These are phyloP conservation scores for Hiodon tergisus DNA, from an alignment of 2,113 vertebrate species.

Conservation along the genomic window DNA sequence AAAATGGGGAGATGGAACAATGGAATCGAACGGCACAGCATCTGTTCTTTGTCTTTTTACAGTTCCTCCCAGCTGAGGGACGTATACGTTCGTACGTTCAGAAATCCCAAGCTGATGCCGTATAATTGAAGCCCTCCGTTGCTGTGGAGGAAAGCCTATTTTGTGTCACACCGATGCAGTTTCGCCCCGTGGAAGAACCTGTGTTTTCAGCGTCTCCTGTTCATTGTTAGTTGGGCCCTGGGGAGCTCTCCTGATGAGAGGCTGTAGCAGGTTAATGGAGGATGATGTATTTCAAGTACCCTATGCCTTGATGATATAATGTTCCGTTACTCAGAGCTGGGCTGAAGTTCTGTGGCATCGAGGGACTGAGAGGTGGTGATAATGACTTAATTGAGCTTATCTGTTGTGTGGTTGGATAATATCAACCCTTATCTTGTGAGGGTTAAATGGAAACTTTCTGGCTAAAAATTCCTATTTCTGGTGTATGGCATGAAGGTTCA, in stretches of 20 bases:
- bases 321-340: not conserved
- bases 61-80: not conserved
- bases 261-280: not conserved
- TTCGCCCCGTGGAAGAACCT: too few species aligned
- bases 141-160: not conserved
- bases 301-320: not conserved
- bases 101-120: not conserved
- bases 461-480: not conserved
- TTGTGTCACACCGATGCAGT: not conserved
- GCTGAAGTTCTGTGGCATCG: not conserved
- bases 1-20: not conserved
- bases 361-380: not conserved
- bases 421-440: not conserved
- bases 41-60: slow-evolving; percentile 18
- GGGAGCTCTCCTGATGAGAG: not conserved
- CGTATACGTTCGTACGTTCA: not conserved
- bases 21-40: not conserved
- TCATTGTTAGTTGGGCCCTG: not conserved
- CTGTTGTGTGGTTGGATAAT: not conserved
- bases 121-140: not conserved
- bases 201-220: not conserved
- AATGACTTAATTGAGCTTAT: not conserved
- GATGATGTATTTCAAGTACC: not conserved
- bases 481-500: not conserved
- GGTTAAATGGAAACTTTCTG: not conserved